Evolutionary conservation across 2,888 invertebrate species (phyloP).

Genomic region (Acrobeloides nanus): DNA sequence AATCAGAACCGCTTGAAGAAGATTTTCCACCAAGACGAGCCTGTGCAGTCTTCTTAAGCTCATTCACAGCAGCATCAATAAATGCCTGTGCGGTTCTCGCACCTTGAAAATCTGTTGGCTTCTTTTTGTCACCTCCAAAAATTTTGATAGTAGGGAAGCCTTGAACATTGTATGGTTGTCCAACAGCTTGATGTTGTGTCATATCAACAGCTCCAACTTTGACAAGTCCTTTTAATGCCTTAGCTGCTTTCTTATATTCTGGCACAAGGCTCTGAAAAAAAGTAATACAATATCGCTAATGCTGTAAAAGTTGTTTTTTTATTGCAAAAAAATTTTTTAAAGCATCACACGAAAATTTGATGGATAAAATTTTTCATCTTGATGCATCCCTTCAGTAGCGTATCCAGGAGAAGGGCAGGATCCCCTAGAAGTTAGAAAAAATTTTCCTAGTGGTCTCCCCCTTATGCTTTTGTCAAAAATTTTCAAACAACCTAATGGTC

Average conservation of each 20-base stretch:
- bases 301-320: no score
- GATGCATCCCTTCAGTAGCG: background rate
- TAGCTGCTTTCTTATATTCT: constrained; percentile 86
- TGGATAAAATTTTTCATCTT: background rate
- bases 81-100: constrained; percentile 76
- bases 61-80: constrained; percentile 74
- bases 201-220: constrained; percentile 91
- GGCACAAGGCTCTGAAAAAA: constrained; percentile 79
- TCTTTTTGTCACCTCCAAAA: constrained; percentile 74
- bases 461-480: no score
- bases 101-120: constrained; percentile 67
- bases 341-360: constrained; percentile 1
- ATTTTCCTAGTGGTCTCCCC: no score
- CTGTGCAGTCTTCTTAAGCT: constrained; percentile 63
- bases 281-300: no score
- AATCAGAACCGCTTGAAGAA: constrained; percentile 17
- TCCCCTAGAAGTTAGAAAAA: no score
- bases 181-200: constrained; percentile 76
- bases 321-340: constrained; percentile 10
- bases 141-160: constrained; percentile 92
- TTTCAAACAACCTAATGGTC: no score
- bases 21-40: constrained; percentile 39
- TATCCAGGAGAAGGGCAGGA: no score
- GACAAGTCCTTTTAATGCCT: constrained; percentile 81
- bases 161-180: constrained; percentile 65